Evolutionary conservation across 2,113 vertebrate genomes (phyloP), one percentile per base, ranked within the genome.

Genomic region (Struthidea cinerea): DNA sequence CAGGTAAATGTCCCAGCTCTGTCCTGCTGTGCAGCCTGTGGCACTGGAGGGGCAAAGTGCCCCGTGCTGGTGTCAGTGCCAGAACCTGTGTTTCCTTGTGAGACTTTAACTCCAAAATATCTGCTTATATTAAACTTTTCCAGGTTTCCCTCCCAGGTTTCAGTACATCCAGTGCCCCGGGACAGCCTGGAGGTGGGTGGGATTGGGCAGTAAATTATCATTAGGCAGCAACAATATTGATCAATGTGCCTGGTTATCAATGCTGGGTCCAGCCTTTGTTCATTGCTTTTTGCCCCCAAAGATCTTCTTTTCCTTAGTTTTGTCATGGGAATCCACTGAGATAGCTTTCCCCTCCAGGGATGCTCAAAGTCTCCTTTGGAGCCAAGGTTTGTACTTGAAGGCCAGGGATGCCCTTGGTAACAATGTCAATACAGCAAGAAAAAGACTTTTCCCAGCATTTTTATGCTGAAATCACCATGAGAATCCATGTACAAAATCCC

Each of bases 231-330:
- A 19, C 32, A 49, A 21, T 30, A 11, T 15, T 33, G 32, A n/a
- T 26, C 13, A 3, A 6, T 27, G 32, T 60, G 73, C 27, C 15
- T 21, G 30, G 8, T 70, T 61, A 7, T 44, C n/a, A 35, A 3
- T 11, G 53, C 32, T 3, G 9, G 13, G 4, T 21, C 28, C 30
- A 46, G 16, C 11, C 39, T 44, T 49, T 67, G 12, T 9, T 75
- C 1, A 0, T 26, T 15, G 49, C 19, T 49, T 47, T 35, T 59
- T 35, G 5, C 6, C 4, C 2, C 5, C 9, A 7, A 11, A 37
- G 3, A 11, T 42, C 9, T 63, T 42, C 9, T 63, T 50, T 70
- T 33, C 35, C 18, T 56, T 65, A 4, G 21, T 60, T 70, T 79
- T 56, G 8, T n/a, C 5, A 4, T 22, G 10, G 47, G n/a, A 55